Evolutionary conservation across 2,113 vertebrate genomes (phyloP).

Genomic region (Vanacampus margaritifer): DNA sequence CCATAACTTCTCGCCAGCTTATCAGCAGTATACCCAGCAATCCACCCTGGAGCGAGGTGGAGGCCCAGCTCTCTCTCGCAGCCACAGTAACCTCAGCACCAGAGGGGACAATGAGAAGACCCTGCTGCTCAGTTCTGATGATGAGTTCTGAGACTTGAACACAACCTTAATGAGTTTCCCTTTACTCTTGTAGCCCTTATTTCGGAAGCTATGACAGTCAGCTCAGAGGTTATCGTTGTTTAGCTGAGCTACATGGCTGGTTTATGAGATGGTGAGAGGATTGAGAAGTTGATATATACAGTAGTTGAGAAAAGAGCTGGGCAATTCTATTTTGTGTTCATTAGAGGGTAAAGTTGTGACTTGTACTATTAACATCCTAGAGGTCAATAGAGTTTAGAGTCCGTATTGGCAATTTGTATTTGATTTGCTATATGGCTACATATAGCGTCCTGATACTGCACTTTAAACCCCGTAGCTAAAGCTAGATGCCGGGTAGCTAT

Average conservation of each 20-base stretch:
- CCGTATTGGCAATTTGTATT: conserved; percentile 9
- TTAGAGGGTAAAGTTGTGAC: conserved; percentile 12
- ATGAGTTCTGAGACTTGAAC: conserved; percentile 81
- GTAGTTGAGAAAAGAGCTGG: conserved; percentile 2
- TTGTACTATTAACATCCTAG: conserved; percentile 19
- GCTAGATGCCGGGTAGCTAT: neutral
- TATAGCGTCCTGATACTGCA: conserved; percentile 28
- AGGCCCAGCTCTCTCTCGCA: conserved; percentile 77
- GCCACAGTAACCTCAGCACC: conserved; percentile 81
- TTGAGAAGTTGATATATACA: neutral
- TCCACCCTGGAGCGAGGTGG: conserved; percentile 82
- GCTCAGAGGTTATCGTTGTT: conserved; percentile 15
- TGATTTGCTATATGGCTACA: conserved; percentile 1
- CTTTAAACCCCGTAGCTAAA: conserved; percentile 28
- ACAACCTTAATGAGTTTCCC: conserved; percentile 53
- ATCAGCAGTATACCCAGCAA: conserved; percentile 97
- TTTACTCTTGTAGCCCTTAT: conserved; percentile 9
- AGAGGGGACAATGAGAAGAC: conserved; percentile 90
- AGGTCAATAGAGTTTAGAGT: conserved; percentile 21
- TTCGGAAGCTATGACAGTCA: conserved; percentile 13
- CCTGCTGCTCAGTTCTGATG: conserved; percentile 88
- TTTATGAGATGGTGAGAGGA: neutral
- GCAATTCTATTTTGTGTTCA: conserved; percentile 12
- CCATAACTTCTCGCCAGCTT: conserved; percentile 95
- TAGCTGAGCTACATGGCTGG: conserved; percentile 11